These are phyloP conservation scores for Eremophila alpestris DNA, from an alignment of 2,797 vertebrate species.

Conservation along the genomic window DNA sequence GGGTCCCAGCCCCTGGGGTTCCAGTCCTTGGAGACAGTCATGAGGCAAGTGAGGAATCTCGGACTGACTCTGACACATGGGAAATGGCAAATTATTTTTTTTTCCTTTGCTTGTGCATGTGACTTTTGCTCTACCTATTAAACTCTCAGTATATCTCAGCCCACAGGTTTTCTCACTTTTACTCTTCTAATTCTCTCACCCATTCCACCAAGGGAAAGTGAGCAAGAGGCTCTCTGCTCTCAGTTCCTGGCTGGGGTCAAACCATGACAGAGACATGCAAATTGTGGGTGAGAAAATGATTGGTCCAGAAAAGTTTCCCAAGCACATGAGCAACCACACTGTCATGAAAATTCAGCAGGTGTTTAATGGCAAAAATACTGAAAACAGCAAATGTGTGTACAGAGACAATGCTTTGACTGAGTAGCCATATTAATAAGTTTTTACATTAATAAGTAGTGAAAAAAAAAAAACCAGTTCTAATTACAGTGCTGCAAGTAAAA, in stretches of 20 bases:
- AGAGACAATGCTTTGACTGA: neutral
- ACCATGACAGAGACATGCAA: neutral
- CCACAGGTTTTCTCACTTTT: neutral
- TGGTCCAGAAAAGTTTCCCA: neutral
- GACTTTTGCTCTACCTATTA: neutral
- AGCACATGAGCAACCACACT: accelerated
- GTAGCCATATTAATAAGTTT: neutral
- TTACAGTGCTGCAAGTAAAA: neutral
- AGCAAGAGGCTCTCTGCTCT: neutral
- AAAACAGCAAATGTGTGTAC: neutral
- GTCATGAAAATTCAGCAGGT: neutral
- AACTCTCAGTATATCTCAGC: neutral
- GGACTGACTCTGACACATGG: no score
- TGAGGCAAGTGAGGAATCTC: no score
- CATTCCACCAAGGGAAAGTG: neutral
- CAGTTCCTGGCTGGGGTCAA: neutral
- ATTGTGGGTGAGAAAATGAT: neutral
- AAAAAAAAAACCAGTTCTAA: neutral
- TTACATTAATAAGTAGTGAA: neutral
- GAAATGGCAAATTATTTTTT: neutral
- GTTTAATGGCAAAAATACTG: neutral
- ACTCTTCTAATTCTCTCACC: neutral
- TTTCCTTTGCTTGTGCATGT: neutral
- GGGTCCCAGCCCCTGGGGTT: no score
- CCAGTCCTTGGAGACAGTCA: no score